Base-by-base conservation (phyloP, 2,797 vertebrate genomes). In the Cichlasoma orientale region DNA sequence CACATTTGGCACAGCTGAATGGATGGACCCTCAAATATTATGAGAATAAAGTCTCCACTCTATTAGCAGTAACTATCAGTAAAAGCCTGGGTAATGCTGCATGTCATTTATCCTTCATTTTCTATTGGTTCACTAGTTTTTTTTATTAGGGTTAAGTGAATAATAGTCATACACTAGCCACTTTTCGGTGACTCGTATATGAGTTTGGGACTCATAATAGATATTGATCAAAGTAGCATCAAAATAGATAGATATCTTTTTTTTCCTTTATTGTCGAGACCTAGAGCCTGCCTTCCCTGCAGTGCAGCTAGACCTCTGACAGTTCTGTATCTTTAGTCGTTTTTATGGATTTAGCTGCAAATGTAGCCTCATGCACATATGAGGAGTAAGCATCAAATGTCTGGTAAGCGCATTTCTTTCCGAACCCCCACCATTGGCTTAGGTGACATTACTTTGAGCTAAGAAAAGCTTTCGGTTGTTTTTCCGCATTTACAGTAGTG, bases 1-100 rank as follows among this genome's bases (percentile, higher is more conserved):
- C 71, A 83, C 76, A 58, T 79, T 57, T 70, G 80, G 78, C 80
- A 69, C 4, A 4, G 72, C 19, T 78, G 50, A 58, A 19, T 75
- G 70, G 21, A 74, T 21, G 59, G 57, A 76, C 83, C 71, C 74
- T 80, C 31, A 23, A 76, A 47, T 33, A 66, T 68, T 7, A 8
- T 19, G 33, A 84, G 86, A 74, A 59, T 33, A 52, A 68, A 74
- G 25, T 74, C 71, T 66, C 74, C 21, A 58, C 21, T 79, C 58
- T 55, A 14, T 41, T 0, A 66, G 72, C 41, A 85, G 33, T 68
- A 75, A 59, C 38, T 75, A 44, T 36, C 25, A 59, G 7, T 57
- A 54, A 69, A 71, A 41, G 70, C 31, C 70, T 44, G 16, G 44
- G 44, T 27, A 68, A 68, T 50, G 23, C 25, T 68, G 25, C 2